These are phyloP conservation scores for Yoshiicerus persimilis DNA, from an alignment of 1,140 invertebrate genomes.

Conservation along the genomic window DNA sequence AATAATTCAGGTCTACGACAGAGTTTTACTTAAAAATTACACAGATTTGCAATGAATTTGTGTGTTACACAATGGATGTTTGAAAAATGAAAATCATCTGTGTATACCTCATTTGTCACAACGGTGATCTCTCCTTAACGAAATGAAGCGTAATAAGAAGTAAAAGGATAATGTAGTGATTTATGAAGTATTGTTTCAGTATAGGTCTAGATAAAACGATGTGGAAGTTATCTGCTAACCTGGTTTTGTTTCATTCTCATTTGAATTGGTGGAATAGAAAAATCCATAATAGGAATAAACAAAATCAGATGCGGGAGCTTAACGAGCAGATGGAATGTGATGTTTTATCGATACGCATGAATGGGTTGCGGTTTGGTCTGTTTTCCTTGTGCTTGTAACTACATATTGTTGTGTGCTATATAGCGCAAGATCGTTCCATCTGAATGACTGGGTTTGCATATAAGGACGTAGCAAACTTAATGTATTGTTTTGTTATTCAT, in stretches of 20 bases:
- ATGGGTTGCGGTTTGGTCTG: not conserved
- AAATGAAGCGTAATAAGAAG: not conserved
- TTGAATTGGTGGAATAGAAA: not conserved
- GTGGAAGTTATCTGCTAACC: not conserved
- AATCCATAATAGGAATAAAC: not conserved
- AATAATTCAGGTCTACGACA: no score
- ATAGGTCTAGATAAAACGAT: not conserved
- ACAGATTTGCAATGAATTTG: no score
- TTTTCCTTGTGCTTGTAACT: not conserved
- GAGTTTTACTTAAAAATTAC: no score
- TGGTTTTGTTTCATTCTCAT: not conserved
- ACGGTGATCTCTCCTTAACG: no score
- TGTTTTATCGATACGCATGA: constrained; percentile 12
- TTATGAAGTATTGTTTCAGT: not conserved
- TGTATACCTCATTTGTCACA: no score
- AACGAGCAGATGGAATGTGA: constrained; percentile 14
- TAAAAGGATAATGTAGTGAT: not conserved
- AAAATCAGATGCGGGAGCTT: not conserved
- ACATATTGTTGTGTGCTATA: not conserved
- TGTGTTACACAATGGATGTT: no score
- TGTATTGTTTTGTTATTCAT: not conserved
- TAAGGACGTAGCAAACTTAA: not conserved
- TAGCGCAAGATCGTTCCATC: not conserved
- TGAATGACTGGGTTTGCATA: no score
- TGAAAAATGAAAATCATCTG: no score